These are phyloP conservation scores for Pocillopora damicornis DNA, from an alignment of 64 coral and sea anemone genomes.

Conservation along the genomic window DNA sequence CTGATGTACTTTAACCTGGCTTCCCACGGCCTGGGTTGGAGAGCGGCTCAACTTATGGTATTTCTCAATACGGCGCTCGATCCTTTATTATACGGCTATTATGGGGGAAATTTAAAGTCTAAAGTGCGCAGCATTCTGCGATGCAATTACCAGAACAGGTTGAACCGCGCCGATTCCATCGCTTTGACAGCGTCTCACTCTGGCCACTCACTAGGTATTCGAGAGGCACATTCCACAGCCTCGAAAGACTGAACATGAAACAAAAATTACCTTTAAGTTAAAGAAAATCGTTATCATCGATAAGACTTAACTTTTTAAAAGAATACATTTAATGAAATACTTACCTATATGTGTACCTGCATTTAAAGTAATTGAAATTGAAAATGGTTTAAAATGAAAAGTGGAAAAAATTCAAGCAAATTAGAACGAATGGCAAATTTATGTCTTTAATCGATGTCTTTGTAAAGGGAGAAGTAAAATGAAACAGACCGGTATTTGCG, in stretches of 20 bases:
- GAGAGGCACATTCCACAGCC: background rate
- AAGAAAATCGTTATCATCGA: background rate
- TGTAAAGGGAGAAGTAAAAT: no score
- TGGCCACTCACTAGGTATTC: background rate
- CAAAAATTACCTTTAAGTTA: background rate
- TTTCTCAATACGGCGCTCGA: slow-evolving; percentile 14
- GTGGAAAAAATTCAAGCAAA: no score
- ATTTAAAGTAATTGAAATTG: no score
- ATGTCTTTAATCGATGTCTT: no score
- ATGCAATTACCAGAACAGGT: background rate
- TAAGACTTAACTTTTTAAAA: background rate
- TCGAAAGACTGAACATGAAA: background rate
- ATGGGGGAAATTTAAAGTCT: background rate
- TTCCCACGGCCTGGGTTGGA: slow-evolving; percentile 7
- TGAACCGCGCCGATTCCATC: background rate
- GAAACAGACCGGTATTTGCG: no score
- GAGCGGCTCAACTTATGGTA: slow-evolving; percentile 19
- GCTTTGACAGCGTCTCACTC: background rate
- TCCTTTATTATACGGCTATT: slow-evolving; percentile 28
- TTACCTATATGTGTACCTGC: no score
- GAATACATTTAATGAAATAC: background rate
- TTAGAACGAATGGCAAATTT: no score
- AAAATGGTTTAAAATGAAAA: no score
- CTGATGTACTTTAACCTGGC: slow-evolving; percentile 11
- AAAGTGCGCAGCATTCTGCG: background rate